A percentile compares a stretch with the other conserved stretches of the same genome.
Conservation (phyloP, 53 echinoderm and acorn worm genomes). For the Paracentrotus lividus region DNA sequence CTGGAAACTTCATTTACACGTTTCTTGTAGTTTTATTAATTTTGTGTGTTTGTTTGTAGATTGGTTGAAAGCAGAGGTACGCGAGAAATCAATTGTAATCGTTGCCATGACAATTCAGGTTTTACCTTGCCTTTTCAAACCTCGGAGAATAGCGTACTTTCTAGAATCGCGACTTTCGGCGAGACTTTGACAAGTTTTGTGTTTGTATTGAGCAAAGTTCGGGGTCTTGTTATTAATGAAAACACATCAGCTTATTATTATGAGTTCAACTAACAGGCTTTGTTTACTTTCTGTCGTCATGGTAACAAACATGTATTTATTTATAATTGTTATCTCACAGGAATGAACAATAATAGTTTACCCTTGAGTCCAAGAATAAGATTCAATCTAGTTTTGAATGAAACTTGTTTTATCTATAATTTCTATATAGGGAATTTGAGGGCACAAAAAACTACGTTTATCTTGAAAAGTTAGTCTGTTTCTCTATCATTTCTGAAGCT, state of each 20-base stretch:
- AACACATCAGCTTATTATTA: background rate
- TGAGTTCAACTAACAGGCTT: background rate
- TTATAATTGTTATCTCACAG: conserved; percentile 6
- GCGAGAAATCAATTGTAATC: conserved; percentile 11
- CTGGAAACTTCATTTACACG: background rate
- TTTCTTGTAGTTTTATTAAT: background rate
- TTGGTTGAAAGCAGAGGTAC: background rate
- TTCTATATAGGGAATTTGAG: too few relatives aligned
- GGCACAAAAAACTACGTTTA: too few relatives aligned
- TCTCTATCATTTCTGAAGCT: too few relatives aligned
- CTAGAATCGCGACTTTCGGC: conserved; percentile 31
- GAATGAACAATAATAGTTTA: background rate
- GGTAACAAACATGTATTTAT: background rate
- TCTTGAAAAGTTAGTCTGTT: too few relatives aligned
- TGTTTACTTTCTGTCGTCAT: conserved; percentile 14
- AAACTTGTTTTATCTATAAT: background rate
- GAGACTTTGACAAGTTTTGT: conserved; percentile 31
- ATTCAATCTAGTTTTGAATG: conserved; percentile 6
- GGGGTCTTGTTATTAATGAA: conserved; percentile 46
- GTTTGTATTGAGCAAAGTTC: conserved; percentile 44
- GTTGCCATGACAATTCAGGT: background rate
- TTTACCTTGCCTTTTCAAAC: conserved; percentile 24
- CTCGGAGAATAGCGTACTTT: conserved; percentile 3
- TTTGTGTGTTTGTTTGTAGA: conserved; percentile 1
- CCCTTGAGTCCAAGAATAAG: conserved; percentile 18